These are phyloP conservation scores for Poecilia velifera DNA, from an alignment of 2,797 vertebrate species.

Conservation along the genomic window DNA sequence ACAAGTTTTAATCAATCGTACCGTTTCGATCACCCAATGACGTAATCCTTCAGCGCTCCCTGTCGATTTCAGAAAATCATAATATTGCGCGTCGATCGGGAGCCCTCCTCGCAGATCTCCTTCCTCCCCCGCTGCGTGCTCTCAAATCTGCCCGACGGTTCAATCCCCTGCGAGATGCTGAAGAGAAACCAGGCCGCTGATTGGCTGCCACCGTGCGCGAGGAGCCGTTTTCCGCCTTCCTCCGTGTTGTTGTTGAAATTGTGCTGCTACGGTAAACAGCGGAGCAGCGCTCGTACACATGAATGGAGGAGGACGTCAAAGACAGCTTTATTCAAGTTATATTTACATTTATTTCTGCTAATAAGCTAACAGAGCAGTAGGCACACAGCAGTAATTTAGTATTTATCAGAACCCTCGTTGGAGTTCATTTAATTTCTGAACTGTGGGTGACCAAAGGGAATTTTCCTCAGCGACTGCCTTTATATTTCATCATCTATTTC, in stretches of 20 bases:
- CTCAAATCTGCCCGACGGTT: conserved; percentile 41
- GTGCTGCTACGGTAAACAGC: conserved; percentile 20
- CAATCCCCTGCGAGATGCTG: conserved; percentile 64
- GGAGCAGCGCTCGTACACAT: conserved; percentile 27
- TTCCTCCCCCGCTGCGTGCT: conserved; percentile 50
- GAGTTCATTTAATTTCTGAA: background rate
- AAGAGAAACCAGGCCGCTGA: conserved; percentile 73
- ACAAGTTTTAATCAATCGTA: background rate
- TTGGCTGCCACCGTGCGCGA: conserved; percentile 66
- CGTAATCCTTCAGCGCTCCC: conserved; percentile 42
- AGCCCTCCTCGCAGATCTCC: conserved; percentile 26
- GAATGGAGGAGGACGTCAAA: background rate
- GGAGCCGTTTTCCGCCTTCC: conserved; percentile 39
- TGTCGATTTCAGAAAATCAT: conserved; percentile 59
- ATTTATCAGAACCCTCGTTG: conserved; percentile 7
- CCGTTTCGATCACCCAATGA: conserved; percentile 57
- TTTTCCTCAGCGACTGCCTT: background rate
- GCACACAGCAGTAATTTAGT: background rate
- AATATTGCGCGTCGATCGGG: conserved; percentile 34
- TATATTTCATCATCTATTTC: conserved; percentile 2
- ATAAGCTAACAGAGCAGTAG: background rate
- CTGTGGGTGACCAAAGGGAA: background rate
- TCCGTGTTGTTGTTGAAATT: conserved; percentile 12
- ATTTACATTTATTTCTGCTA: background rate
- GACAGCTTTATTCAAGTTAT: background rate